These are phyloP conservation scores for Pluvialis apricaria DNA, from an alignment of 2,113 vertebrate species.

Conservation along the genomic window DNA sequence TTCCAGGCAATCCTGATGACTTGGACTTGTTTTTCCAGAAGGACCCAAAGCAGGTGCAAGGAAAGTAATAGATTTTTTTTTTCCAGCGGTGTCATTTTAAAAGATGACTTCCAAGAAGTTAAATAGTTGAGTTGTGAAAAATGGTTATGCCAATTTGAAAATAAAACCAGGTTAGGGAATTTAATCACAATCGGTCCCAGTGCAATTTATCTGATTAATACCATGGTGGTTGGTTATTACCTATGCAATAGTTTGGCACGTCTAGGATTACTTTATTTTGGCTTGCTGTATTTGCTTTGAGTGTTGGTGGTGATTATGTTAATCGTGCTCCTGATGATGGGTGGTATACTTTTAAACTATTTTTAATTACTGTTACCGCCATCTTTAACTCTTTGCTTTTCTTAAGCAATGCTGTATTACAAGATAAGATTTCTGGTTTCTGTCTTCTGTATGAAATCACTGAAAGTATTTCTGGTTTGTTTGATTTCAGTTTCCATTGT, in stretches of 20 bases:
- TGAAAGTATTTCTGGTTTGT: constrained; percentile 40
- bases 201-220: background rate
- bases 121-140: background rate
- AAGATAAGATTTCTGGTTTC: background rate
- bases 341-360: background rate
- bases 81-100: background rate
- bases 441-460: background rate
- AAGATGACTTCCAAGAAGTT: background rate
- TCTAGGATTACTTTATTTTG: background rate
- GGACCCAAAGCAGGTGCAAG: background rate
- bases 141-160: background rate
- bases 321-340: background rate
- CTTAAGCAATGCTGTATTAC: background rate
- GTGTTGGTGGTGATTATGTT: background rate
- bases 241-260: background rate
- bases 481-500: constrained; percentile 91
- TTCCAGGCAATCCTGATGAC: background rate
- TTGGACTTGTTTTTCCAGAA: background rate
- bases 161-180: background rate
- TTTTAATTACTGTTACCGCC: background rate
- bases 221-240: background rate
- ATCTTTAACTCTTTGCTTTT: background rate
- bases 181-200: background rate
- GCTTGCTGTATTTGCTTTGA: background rate
- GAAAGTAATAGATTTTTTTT: background rate